phyloP scores from a whole-genome alignment of 2,113 vertebrate genomes.

The Chaenogobius annularis region DNA sequence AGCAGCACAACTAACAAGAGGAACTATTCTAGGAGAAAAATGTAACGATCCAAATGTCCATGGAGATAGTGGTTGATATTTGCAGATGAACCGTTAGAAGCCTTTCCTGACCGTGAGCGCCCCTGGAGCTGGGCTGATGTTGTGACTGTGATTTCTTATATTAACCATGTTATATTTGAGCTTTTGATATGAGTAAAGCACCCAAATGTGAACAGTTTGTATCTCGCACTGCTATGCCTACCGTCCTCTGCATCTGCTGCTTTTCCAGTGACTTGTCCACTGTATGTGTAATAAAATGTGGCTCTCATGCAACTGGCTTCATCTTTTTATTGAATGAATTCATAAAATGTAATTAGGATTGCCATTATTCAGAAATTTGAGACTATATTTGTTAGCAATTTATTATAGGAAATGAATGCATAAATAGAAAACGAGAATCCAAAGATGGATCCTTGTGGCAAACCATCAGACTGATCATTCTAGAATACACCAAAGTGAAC shows the following conservation, averaged over 20 bases:
- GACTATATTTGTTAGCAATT: too few species aligned
- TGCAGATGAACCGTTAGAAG: background rate
- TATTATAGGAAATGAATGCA: background rate
- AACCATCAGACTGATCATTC: background rate
- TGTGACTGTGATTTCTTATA: conserved; percentile 47
- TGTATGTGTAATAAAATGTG: background rate
- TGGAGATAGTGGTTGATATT: background rate
- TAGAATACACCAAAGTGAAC: too few species aligned
- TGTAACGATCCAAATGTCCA: background rate
- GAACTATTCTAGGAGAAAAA: background rate
- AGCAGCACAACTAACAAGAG: background rate
- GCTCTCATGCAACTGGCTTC: background rate
- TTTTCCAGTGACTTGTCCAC: background rate
- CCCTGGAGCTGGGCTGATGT: conserved; percentile 14
- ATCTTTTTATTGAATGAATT: background rate
- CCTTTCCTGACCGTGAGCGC: conserved; percentile 21
- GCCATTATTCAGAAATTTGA: too few species aligned
- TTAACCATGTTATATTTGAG: conserved; percentile 31
- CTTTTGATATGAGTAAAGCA: conserved; percentile 49
- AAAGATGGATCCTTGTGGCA: background rate
- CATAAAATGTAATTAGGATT: too few species aligned
- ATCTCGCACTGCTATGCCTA: background rate
- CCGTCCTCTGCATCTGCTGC: background rate
- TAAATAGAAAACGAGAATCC: background rate
- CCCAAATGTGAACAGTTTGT: conserved; percentile 1